Evolutionary conservation across 1,140 invertebrate genomes (phyloP).

Genomic region (Aphidius ervi): DNA sequence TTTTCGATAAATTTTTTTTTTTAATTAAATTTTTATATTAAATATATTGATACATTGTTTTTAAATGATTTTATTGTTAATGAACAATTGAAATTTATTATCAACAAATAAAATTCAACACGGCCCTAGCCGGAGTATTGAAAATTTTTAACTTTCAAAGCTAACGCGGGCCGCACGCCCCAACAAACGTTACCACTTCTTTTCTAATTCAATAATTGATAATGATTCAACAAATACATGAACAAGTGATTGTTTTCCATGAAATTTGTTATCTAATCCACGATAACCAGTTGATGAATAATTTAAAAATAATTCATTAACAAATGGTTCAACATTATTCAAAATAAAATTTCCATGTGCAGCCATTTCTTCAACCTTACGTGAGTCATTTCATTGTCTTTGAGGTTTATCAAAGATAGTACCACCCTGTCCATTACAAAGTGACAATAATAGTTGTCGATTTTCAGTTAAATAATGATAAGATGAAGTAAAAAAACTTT

Average conservation of each 20-base stretch:
- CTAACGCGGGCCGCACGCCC: too few species aligned
- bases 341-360: slow-evolving; percentile 54
- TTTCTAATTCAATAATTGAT: slow-evolving; percentile 27
- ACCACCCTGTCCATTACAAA: slow-evolving; percentile 64
- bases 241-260: slow-evolving; percentile 50
- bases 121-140: too few species aligned
- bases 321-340: slow-evolving; percentile 48
- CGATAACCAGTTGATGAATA: slow-evolving; percentile 56
- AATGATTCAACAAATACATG: slow-evolving; percentile 48
- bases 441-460: slow-evolving; percentile 54
- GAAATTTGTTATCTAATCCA: slow-evolving; percentile 57
- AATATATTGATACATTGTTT: too few species aligned
- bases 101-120: too few species aligned
- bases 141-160: too few species aligned
- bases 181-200: too few species aligned
- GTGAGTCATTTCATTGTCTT: slow-evolving; percentile 60
- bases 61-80: too few species aligned
- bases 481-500: slow-evolving; percentile 55
- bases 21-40: too few species aligned
- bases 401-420: slow-evolving; percentile 51
- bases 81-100: too few species aligned
- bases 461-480: slow-evolving; percentile 37
- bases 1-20: too few species aligned
- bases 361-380: slow-evolving; percentile 62
- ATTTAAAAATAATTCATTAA: slow-evolving; percentile 37